These are phyloP conservation scores for Larimichthys crocea DNA, from an alignment of 2,113 vertebrate genomes.

Conservation along the genomic window DNA sequence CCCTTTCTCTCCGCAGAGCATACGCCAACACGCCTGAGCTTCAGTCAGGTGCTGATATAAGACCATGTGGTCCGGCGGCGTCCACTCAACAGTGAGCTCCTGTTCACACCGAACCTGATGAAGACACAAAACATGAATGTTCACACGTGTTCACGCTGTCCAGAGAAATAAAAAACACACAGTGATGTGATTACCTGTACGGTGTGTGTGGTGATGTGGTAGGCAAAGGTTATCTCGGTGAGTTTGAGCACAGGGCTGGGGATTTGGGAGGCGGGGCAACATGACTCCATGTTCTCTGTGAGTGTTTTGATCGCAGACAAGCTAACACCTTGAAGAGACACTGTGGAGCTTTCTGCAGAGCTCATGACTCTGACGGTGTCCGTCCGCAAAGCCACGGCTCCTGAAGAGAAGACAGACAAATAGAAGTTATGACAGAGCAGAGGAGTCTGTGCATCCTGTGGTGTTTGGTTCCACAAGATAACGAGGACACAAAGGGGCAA, in stretches of 20 bases:
- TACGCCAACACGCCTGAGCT: conserved; percentile 83
- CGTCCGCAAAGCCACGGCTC: conserved; percentile 90
- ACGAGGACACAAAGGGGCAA: neutral
- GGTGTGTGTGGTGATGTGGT: conserved; percentile 88
- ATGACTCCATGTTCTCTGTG: conserved; percentile 91
- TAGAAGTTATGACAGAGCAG: neutral
- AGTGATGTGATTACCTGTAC: conserved; percentile 87
- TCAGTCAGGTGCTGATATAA: conserved; percentile 92
- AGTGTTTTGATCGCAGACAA: conserved; percentile 89
- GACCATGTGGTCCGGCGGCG: conserved; percentile 93
- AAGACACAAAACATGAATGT: conserved; percentile 9
- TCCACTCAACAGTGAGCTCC: conserved; percentile 89
- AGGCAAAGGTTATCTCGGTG: conserved; percentile 85
- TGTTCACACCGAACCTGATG: conserved; percentile 89
- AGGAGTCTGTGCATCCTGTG: neutral
- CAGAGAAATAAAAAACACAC: neutral
- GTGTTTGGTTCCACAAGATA: neutral
- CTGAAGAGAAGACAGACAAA: conserved; percentile 72
- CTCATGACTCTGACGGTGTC: conserved; percentile 87
- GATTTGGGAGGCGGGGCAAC: conserved; percentile 88
- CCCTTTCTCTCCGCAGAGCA: conserved; percentile 57
- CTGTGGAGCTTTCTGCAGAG: conserved; percentile 87
- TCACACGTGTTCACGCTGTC: neutral
- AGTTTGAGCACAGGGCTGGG: conserved; percentile 85
- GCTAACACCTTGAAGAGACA: conserved; percentile 89